A percentile compares a stretch with the other conserved stretches of the same genome.
phyloP scores from a whole-genome alignment of 1,140 invertebrate genomes.

The Papilio xuthus region DNA sequence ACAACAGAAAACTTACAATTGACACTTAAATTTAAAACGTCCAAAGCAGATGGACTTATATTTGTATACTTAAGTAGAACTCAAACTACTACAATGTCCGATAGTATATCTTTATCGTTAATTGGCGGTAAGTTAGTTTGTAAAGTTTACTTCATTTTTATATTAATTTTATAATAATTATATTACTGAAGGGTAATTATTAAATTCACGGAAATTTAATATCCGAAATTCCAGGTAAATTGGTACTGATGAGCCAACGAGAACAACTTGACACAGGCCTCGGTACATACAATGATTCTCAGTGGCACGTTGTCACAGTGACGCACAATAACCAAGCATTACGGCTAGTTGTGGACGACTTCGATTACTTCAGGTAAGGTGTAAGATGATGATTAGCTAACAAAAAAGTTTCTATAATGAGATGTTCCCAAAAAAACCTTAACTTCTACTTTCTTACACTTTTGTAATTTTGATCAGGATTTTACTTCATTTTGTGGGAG shows the following conservation, averaged over 20 bases:
- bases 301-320: conserved; percentile 96
- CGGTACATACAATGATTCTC: conserved; percentile 90
- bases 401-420: no score
- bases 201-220: background rate
- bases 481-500: no score
- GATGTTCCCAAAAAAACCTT: no score
- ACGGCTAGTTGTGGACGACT: conserved; percentile 93
- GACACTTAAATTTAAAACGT: conserved; percentile 95
- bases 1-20: conserved; percentile 85
- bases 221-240: conserved; percentile 53
- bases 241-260: conserved; percentile 85
- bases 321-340: conserved; percentile 85
- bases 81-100: conserved; percentile 63
- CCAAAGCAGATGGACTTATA: conserved; percentile 88
- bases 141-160: background rate
- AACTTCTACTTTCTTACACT: no score
- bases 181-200: background rate
- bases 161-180: background rate
- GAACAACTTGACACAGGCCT: conserved; percentile 83
- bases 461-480: no score
- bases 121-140: conserved; percentile 55
- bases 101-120: conserved; percentile 68
- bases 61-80: conserved; percentile 79
- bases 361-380: conserved; percentile 83
- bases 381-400: no score